Evolutionary conservation across 2,113 vertebrate species (phyloP), one percentile per base, ranked within the genome.

Genomic region (Sinocyclocheilus anophthalmus): DNA sequence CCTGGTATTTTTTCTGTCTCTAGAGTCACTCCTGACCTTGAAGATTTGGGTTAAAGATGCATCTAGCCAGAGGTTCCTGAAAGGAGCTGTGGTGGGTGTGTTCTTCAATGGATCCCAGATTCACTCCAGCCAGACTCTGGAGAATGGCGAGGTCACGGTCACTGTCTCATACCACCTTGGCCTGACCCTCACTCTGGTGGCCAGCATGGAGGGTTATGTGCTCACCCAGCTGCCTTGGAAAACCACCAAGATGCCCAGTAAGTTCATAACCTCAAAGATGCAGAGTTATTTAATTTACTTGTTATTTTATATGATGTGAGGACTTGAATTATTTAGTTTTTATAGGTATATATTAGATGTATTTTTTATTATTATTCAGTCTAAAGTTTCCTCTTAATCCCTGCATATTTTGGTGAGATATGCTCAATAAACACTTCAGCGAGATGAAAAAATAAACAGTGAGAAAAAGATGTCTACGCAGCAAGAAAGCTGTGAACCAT

Each of bases 41-140:
- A 98, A 96, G 93, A 96, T 98, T 55, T 96, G 97, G 92, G 96
- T 98, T 84, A 96, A 96, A 86, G 97, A 99, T 88, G 84, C 93
- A 33, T 94, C 96, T 91, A 97, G 96, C 45, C 97, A 95, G 26
- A 96, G 96, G 90, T 95, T 94, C 53, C 93, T 99, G 85, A 89
- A 0, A 1, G 95, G 95, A 14, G 98, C 97, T 0, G 90, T 92
- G 1, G 97, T 99, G 14, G 95, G 95, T 42, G 94, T 98, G 42
- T 99, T 97, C 84, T 88, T 97, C 0, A 98, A 98, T 92, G 95
- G 96, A 92, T 96, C 94, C 0, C 94, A 95, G 90, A 95, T 94
- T 24, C 95, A 95, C 87, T 96, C 96, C 0, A 94, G 93, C 20
- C 86, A 90, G 0, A 97, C 96, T 0, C 94, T 94, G 73, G 91